A percentile compares a stretch with the other conserved stretches of the same genome.
These are phyloP conservation scores for Galerucella pusilla DNA, from an alignment of 2,888 invertebrate genomes.

Conservation along the genomic window DNA sequence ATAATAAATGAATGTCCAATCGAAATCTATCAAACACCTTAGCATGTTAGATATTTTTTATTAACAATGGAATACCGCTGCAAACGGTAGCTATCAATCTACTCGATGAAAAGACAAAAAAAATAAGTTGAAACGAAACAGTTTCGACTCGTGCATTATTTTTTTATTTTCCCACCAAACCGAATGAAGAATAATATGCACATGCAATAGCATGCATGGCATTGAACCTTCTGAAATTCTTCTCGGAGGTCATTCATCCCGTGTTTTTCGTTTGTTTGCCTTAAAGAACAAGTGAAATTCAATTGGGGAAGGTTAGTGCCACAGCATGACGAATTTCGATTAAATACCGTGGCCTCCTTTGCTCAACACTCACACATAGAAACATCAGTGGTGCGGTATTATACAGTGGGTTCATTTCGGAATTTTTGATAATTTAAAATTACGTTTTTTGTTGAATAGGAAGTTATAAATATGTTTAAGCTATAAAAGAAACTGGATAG, in stretches of 20 bases:
- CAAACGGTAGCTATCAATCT: slow-evolving; percentile 8
- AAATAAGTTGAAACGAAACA: slow-evolving; percentile 21
- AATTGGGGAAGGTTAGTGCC: slow-evolving; percentile 37
- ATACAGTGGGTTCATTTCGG: background rate
- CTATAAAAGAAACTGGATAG: no score
- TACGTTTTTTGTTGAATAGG: background rate
- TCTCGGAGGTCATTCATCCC: slow-evolving; percentile 33
- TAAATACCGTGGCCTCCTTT: slow-evolving; percentile 10
- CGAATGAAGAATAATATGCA: slow-evolving; percentile 33
- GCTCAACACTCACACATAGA: background rate
- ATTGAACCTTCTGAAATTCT: slow-evolving; percentile 43
- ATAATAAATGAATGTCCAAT: no score
- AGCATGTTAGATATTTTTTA: background rate
- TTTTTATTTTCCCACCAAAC: slow-evolving; percentile 39
- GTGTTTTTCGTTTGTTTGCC: slow-evolving; percentile 30
- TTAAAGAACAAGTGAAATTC: slow-evolving; percentile 24
- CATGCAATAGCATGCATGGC: slow-evolving; percentile 39
- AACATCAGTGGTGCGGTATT: background rate
- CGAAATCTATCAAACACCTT: background rate
- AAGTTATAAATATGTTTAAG: no score
- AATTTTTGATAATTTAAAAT: background rate
- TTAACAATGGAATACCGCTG: background rate
- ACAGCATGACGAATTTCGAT: slow-evolving; percentile 10
- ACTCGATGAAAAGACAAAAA: slow-evolving; percentile 26
- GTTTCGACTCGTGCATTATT: slow-evolving; percentile 37